A percentile compares a stretch with the other conserved stretches of the same genome.
phyloP scores from a whole-genome alignment of 2,888 invertebrate genomes.

The Barypeithes pellucidus region DNA sequence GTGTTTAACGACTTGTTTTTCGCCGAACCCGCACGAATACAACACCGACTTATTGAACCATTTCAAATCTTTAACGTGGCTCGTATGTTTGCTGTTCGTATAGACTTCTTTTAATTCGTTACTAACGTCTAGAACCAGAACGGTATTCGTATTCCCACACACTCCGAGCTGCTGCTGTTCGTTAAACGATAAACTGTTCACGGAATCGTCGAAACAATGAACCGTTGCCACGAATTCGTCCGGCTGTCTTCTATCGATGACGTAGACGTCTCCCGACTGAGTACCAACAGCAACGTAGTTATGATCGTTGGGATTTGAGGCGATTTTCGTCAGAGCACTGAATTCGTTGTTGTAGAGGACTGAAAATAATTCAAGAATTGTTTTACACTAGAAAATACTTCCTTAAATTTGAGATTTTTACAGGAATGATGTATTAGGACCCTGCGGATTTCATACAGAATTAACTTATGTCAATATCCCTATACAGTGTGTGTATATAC shows the following conservation, averaged over 20 bases:
- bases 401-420: too few species aligned
- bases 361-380: too few species aligned
- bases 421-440: too few species aligned
- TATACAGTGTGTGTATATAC: too few species aligned
- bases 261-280: constrained; percentile 72
- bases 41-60: constrained; percentile 73
- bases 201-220: constrained; percentile 64
- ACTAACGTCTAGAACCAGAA: constrained; percentile 70
- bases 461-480: too few species aligned
- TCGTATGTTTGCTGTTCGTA: constrained; percentile 70
- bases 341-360: constrained; percentile 69
- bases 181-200: constrained; percentile 70
- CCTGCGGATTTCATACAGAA: too few species aligned
- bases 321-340: constrained; percentile 68
- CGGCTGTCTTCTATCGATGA: constrained; percentile 72
- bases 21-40: constrained; percentile 76
- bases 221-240: constrained; percentile 65
- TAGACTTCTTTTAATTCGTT: constrained; percentile 67
- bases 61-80: constrained; percentile 74
- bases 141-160: constrained; percentile 70
- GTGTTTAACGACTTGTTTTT: constrained; percentile 57
- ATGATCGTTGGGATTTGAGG: constrained; percentile 69
- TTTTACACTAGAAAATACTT: too few species aligned
- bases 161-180: constrained; percentile 69
- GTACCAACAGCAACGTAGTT: constrained; percentile 72